Percentiles rank a stretch among this genome's conserved stretches.
These are phyloP conservation scores for Himalopsyche japonica DNA, from an alignment of 2,888 invertebrate species.

Conservation along the genomic window DNA sequence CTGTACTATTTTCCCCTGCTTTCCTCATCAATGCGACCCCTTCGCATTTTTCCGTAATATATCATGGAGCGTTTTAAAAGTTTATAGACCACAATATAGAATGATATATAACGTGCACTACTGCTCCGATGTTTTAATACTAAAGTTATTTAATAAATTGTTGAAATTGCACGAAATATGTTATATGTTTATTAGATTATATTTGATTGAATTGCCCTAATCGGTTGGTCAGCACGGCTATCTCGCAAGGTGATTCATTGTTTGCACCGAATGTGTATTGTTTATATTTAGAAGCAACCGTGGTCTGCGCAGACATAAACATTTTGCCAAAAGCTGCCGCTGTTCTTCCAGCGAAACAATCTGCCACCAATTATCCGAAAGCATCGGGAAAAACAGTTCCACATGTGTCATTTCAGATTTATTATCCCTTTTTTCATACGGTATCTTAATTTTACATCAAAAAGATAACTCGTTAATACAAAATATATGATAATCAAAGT, in stretches of 20 bases:
- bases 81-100: not conserved
- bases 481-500: too few relatives aligned
- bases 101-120: not conserved
- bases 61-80: not conserved
- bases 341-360: not conserved
- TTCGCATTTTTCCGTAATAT: not conserved
- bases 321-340: slow-evolving; percentile 10
- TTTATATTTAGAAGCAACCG: slow-evolving; percentile 34
- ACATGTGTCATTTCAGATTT: not conserved
- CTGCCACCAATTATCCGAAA: not conserved
- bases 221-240: not conserved
- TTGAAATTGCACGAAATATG: too few relatives aligned
- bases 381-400: not conserved
- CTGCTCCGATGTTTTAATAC: too few relatives aligned
- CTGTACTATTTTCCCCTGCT: not conserved
- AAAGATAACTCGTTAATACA: too few relatives aligned
- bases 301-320: slow-evolving; percentile 32
- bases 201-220: not conserved
- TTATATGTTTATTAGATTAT: too few relatives aligned
- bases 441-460: too few relatives aligned
- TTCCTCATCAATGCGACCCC: not conserved
- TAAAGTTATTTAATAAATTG: too few relatives aligned
- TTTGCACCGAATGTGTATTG: slow-evolving; percentile 16
- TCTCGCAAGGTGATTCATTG: not conserved
- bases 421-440: too few relatives aligned